Evolutionary conservation across 2,113 vertebrate genomes (phyloP), one percentile per base, ranked within the genome.

Genomic region (Ceratotherium simum): DNA sequence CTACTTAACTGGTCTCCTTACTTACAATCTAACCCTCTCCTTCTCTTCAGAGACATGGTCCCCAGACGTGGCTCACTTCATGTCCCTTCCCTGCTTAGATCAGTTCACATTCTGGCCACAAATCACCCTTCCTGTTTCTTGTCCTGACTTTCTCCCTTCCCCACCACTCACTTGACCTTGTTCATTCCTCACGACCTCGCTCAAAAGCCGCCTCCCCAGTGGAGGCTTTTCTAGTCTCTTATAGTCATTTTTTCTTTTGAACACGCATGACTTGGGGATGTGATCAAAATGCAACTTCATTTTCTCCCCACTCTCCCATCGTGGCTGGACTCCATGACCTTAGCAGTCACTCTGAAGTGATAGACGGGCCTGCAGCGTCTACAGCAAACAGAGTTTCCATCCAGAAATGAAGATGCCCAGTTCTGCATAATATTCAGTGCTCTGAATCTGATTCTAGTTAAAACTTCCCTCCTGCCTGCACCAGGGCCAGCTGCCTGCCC

Each of bases 321-420:
- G 46, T 2, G 3, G 5, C 27, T 62, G 31, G 42, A 75, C 29
- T 62, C 20, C 0, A 1, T 6, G 70, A 51, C 18, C n/a, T 27
- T 31, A 17, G 6, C 17, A 1, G 27, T 60, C 33, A 16, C 39
- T 25, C n/a, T 12, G 29, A 90, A 31, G 82, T 14, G 56, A 8
- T 0, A 46, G 13, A 21, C 31, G 8, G 9, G 42, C 58, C 29
- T 25, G 2, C 2, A n/a, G 39, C 1, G 6, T 72, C 27, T 16
- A 12, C 39, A 62, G 18, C 6, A n/a, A 62, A 62, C 18, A 1
- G 48, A 48, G 27, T 54, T 42, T 33, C 70, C 23, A 56, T 1
- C 23, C 33, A 46, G 46, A 4, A 39, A 14, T 12, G 78, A 29
- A 42, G 31, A 25, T 18, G 8, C 36, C 36, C 20, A 6, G 42